Evolutionary conservation across 2,113 vertebrate genomes (phyloP), one percentile per base, ranked within the genome.

Genomic region (Gavia stellata): DNA sequence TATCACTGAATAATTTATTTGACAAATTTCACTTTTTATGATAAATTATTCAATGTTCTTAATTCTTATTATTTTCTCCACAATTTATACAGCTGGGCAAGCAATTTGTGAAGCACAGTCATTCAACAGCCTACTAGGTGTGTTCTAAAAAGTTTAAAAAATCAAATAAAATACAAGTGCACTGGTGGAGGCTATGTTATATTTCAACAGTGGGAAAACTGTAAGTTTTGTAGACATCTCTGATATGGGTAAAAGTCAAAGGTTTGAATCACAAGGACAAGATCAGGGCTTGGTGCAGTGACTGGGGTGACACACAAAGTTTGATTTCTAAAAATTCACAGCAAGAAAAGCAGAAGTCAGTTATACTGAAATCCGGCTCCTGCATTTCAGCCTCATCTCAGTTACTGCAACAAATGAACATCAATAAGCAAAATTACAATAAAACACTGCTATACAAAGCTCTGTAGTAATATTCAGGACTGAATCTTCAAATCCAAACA

Each of bases 1-100:
- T 94, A 95, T 94, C 92, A 94, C 73, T 91, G 96, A 97, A 96
- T 96, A 94, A 94, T 97, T 96, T 95, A 96, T 97, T 88, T 94
- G 91, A 95, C 83, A 95, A 95, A 89, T 94, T 95, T 89, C 44
- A 75, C 86, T 92, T 89, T 94, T 95, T 94, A 73, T 87, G 77
- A 95, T 94, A 92, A 95, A 94, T 95, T 92, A 96, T 95, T 94
- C 81, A 92, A 73, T 80, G 29, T 73, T 92, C 70, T 85, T 94
- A 94, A 95, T 97, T 94, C 83, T 84, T 95, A 91, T 47, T 96
- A 89, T 94, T 97, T 97, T 90, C 62, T 88, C 40, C n/a, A 79
- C 31, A 75, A 87, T 91, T 94, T 94, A 79, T 82, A 81, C 73
- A 91, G 40, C 36, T 82, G 83, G 83, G 88, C 45, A 71, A 94